These are phyloP conservation scores for Ctena decussata DNA, from an alignment of 2,888 invertebrate genomes.

Conservation along the genomic window DNA sequence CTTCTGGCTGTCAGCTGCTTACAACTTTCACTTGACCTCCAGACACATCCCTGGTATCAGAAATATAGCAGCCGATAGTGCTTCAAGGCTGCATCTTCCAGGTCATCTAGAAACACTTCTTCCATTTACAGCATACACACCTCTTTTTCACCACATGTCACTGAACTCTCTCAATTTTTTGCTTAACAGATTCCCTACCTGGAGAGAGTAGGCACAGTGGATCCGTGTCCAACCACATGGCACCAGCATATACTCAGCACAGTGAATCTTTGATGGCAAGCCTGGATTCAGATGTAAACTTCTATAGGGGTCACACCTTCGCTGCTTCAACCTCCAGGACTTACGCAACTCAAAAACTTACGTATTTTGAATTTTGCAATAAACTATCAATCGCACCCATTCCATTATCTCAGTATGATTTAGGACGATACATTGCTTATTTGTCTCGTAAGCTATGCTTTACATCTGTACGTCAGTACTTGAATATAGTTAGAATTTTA, in stretches of 20 bases:
- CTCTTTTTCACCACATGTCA: background rate
- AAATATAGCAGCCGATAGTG: conserved; percentile 18
- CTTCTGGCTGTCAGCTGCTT: conserved; percentile 36
- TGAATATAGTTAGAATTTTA: background rate
- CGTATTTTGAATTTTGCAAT: conserved; percentile 24
- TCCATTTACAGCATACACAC: background rate
- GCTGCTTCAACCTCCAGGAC: conserved; percentile 31
- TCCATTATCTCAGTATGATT: background rate
- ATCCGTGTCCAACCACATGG: too few relatives aligned
- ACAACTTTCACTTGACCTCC: conserved; percentile 26
- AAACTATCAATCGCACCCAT: conserved; percentile 5
- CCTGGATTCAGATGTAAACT: conserved; percentile 10
- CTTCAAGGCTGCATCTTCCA: conserved; percentile 21
- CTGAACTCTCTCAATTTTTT: background rate
- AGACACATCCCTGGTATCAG: conserved; percentile 14
- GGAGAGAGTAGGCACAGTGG: too few relatives aligned
- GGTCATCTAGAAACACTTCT: background rate
- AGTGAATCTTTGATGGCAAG: too few relatives aligned
- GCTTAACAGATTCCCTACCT: background rate
- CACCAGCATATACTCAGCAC: too few relatives aligned
- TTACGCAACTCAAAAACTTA: conserved; percentile 11
- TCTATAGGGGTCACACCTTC: conserved; percentile 5
- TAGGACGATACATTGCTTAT: conserved; percentile 33
- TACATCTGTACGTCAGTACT: background rate
- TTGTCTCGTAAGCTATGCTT: conserved; percentile 1